A percentile compares a stretch with the other conserved stretches of the same genome.
Evolutionary conservation across 2,113 vertebrate species (phyloP).

Genomic region (Camelus bactrianus): DNA sequence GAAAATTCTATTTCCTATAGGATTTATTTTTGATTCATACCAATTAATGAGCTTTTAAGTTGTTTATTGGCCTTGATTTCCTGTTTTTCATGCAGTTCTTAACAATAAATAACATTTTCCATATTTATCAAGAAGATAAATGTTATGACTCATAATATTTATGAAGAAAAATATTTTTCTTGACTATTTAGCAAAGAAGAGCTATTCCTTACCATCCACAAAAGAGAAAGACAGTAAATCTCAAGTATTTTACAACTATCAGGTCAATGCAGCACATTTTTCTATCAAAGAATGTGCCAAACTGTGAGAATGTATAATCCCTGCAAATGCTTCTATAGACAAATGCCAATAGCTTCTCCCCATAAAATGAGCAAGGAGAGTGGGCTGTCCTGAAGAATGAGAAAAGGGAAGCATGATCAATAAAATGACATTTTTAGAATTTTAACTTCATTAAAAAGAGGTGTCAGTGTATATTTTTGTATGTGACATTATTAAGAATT

Average conservation of each 20-base stretch:
- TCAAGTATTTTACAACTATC: conserved; percentile 48
- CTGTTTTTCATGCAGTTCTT: conserved; percentile 31
- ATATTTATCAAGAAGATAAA: neutral
- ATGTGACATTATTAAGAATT: neutral
- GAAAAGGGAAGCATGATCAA: conserved; percentile 34
- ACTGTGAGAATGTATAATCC: conserved; percentile 33
- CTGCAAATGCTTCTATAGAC: neutral
- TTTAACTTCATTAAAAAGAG: conserved; percentile 17
- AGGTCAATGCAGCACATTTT: conserved; percentile 59
- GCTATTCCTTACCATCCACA: neutral
- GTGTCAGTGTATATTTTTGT: neutral
- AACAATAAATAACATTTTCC: conserved; percentile 42
- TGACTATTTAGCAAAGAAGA: conserved; percentile 37
- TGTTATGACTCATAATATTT: conserved; percentile 27
- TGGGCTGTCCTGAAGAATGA: conserved; percentile 40
- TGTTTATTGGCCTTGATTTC: conserved; percentile 31
- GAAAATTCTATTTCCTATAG: neutral
- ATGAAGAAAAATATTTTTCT: conserved; percentile 41
- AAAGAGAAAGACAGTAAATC: conserved; percentile 51
- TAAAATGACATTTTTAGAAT: conserved; percentile 51
- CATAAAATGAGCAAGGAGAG: conserved; percentile 13
- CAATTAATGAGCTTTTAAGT: conserved; percentile 3
- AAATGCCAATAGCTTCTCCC: conserved; percentile 53
- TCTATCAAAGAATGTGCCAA: conserved; percentile 55
- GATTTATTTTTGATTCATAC: neutral